Conservation (phyloP, 2,113 vertebrate species). For the Tupaia tana region DNA sequence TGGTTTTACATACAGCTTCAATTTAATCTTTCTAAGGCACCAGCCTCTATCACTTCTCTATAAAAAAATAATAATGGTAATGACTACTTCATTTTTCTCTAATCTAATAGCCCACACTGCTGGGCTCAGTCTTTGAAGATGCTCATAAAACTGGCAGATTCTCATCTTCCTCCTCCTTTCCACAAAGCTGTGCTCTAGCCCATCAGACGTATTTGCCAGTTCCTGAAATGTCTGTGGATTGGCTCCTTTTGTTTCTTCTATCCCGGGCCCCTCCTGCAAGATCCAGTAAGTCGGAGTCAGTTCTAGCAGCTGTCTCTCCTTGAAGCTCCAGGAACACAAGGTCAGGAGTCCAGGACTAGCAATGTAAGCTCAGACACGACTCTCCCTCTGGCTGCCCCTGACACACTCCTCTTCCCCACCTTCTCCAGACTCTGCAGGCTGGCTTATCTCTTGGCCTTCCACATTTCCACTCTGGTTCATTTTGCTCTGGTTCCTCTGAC, state of each 20-base stretch:
- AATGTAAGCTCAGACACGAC: rapidly evolving
- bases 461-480: background rate
- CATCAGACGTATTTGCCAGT: background rate
- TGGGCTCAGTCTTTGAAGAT: too few relatives aligned
- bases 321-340: rapidly evolving
- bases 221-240: background rate
- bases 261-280: background rate
- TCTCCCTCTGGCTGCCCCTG: background rate
- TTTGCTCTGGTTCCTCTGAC: background rate
- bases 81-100: background rate
- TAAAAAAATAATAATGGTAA: too few relatives aligned
- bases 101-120: background rate
- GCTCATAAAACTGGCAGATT: rapidly evolving
- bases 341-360: too few relatives aligned
- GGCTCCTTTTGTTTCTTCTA: background rate
- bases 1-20: background rate
- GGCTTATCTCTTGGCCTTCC: background rate
- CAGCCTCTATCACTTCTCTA: background rate
- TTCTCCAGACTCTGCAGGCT: background rate
- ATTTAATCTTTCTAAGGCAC: background rate
- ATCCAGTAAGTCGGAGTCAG: background rate
- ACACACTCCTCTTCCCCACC: background rate
- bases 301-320: background rate
- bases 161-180: background rate
- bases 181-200: background rate